phyloP scores from a whole-genome alignment of 2,113 vertebrate species.

The Callionymus lyra region DNA sequence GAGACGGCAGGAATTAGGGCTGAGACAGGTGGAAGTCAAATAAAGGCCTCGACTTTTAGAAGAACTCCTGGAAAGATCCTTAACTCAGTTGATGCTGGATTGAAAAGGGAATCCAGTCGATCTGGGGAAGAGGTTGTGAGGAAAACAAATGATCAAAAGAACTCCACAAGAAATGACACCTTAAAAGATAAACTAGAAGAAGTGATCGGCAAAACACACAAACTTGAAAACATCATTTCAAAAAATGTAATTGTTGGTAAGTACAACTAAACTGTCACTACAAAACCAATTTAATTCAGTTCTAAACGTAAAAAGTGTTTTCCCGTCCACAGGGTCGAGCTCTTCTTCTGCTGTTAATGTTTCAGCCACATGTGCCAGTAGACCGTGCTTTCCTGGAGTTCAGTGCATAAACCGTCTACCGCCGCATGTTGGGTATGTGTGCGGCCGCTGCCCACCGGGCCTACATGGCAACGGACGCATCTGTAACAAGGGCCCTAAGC shows the following conservation, averaged over 20 bases:
- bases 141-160: too few relatives aligned
- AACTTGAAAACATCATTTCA: too few relatives aligned
- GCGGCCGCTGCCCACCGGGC: conserved; percentile 65
- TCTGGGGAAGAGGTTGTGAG: too few relatives aligned
- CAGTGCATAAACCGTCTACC: conserved; percentile 62
- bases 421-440: conserved; percentile 63
- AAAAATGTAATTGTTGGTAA: too few relatives aligned
- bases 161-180: too few relatives aligned
- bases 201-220: too few relatives aligned
- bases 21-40: conserved; percentile 1
- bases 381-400: conserved; percentile 71
- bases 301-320: neutral
- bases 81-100: neutral
- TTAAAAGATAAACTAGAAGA: too few relatives aligned
- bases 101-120: too few relatives aligned
- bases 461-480: conserved; percentile 63
- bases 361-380: conserved; percentile 53
- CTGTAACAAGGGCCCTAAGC: conserved; percentile 50
- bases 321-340: too few relatives aligned
- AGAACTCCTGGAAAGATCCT: conserved; percentile 8
- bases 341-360: conserved; percentile 4
- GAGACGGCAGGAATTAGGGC: neutral
- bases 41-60: conserved; percentile 5
- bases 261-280: too few relatives aligned
- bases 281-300: too few relatives aligned